Conservation (phyloP, 2,797 vertebrate species). For the Poeciliopsis presidionis region DNA sequence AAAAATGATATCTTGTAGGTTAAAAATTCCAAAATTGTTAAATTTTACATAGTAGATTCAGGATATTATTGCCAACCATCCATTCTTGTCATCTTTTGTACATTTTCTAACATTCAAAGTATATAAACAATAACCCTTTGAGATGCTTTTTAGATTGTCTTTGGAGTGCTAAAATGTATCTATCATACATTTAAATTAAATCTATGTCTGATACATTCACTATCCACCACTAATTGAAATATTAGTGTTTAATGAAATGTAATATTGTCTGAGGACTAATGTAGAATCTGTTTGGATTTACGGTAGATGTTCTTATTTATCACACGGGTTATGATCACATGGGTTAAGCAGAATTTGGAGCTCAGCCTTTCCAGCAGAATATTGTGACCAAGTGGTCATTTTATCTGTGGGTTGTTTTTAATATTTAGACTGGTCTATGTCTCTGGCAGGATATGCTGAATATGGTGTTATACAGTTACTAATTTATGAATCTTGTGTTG, state of each 20-base stretch:
- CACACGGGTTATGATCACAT: neutral
- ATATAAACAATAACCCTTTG: neutral
- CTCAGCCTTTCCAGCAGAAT: neutral
- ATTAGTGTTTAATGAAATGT: neutral
- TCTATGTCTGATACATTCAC: neutral
- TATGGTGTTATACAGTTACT: neutral
- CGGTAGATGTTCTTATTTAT: neutral
- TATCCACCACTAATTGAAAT: neutral
- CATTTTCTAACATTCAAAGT: neutral
- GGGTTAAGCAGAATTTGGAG: neutral
- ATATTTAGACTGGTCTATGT: neutral
- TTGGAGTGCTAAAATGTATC: neutral
- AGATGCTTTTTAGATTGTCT: neutral
- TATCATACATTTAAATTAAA: neutral
- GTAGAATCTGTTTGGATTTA: neutral
- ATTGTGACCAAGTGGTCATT: neutral
- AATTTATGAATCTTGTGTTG: neutral
- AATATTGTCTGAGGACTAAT: neutral
- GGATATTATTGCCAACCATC: neutral
- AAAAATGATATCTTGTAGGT: neutral
- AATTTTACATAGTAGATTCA: constrained; percentile 6
- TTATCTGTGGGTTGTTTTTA: neutral
- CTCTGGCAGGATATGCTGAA: neutral
- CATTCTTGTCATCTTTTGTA: neutral
- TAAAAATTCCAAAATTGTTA: constrained; percentile 11